Conservation (phyloP, 2,888 invertebrate genomes). For the Myopa tessellatipennis region DNA sequence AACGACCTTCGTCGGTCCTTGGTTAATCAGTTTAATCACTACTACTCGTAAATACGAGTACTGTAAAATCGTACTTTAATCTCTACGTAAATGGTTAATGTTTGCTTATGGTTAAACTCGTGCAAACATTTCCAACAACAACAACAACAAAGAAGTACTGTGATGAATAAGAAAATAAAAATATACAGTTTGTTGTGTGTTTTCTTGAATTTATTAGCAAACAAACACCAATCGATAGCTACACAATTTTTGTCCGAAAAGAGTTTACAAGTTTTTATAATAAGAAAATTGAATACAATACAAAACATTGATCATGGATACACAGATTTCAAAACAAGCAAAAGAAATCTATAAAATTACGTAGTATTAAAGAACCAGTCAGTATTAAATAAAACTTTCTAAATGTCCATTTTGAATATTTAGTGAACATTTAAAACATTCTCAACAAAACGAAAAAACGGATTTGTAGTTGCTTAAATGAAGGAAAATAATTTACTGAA, state of each 20-base stretch:
- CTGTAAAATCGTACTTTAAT: too few relatives aligned
- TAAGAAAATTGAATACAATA: neutral
- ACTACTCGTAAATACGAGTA: too few relatives aligned
- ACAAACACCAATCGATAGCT: too few relatives aligned
- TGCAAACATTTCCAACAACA: neutral
- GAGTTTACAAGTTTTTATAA: neutral
- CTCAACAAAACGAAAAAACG: neutral
- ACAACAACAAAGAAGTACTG: too few relatives aligned
- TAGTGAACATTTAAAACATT: conserved; percentile 54
- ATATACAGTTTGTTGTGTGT: too few relatives aligned
- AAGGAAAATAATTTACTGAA: neutral
- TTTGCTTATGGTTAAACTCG: neutral
- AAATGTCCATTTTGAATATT: conserved; percentile 66
- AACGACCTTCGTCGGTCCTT: too few relatives aligned
- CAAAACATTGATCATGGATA: neutral
- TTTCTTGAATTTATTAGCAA: too few relatives aligned
- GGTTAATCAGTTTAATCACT: too few relatives aligned
- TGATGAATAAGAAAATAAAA: too few relatives aligned
- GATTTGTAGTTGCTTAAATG: conserved; percentile 6
- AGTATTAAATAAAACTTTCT: conserved; percentile 52
- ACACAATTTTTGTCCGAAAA: too few relatives aligned
- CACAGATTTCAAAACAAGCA: neutral
- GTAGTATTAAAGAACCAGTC: neutral
- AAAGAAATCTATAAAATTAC: conserved; percentile 11
- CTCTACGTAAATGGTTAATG: too few relatives aligned